These are phyloP conservation scores for Carassius carassius DNA, from an alignment of 2,113 vertebrate species.

Conservation along the genomic window DNA sequence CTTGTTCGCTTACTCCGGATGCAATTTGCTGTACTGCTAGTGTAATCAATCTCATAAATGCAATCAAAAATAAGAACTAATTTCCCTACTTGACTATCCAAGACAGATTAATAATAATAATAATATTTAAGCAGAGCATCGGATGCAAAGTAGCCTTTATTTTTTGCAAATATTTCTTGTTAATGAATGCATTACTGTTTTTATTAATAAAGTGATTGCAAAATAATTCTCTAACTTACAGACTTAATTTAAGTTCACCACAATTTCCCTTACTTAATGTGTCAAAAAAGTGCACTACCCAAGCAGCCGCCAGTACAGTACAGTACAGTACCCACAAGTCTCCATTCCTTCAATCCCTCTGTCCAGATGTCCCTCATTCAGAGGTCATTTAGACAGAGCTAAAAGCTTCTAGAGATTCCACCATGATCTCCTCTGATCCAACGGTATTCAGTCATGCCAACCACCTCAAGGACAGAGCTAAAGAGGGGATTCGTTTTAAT, in stretches of 20 bases:
- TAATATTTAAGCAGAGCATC: background rate
- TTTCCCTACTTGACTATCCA: background rate
- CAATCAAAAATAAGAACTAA: background rate
- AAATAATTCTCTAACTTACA: background rate
- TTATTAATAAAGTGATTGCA: background rate
- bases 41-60: background rate
- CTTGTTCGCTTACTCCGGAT: background rate
- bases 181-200: background rate
- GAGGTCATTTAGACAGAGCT: background rate
- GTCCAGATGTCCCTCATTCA: constrained; percentile 21
- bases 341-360: constrained; percentile 7
- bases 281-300: too few relatives aligned
- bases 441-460: constrained; percentile 18
- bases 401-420: constrained; percentile 37
- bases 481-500: constrained; percentile 34
- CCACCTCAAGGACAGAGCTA: constrained; percentile 27
- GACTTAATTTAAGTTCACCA: background rate
- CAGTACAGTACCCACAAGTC: background rate
- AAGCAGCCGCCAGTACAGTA: constrained; percentile 5
- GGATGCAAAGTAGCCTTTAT: background rate
- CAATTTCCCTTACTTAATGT: background rate
- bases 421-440: constrained; percentile 23
- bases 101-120: constrained; percentile 12
- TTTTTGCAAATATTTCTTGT: background rate
- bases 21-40: constrained; percentile 6